Evolutionary conservation across 2,113 vertebrate genomes (phyloP).

Genomic region (Barnardius zonarius): DNA sequence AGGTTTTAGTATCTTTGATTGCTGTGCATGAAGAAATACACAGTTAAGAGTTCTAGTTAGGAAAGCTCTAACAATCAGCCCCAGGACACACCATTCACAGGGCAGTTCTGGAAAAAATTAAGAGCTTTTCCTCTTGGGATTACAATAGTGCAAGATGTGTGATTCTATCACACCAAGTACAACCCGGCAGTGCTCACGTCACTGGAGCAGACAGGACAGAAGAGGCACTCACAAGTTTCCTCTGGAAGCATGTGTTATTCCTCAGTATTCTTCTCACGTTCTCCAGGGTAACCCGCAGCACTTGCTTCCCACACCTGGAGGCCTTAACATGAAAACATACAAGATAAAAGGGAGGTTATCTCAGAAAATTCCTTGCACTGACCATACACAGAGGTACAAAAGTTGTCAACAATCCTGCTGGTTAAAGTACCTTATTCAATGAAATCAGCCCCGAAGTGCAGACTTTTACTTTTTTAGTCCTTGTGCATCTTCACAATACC

Average conservation of each 20-base stretch:
- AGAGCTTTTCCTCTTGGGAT: background rate
- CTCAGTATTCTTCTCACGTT: constrained; percentile 41
- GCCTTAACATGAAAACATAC: background rate
- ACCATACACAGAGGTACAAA: background rate
- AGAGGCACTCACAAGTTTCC: constrained; percentile 33
- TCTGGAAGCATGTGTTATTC: background rate
- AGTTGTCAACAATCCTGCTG: background rate
- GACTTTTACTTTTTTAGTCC: background rate
- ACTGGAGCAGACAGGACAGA: background rate
- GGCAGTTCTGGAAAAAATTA: background rate
- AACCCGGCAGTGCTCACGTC: background rate
- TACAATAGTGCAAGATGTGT: background rate
- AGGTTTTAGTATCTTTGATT: background rate
- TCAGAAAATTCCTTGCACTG: background rate
- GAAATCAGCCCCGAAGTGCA: background rate
- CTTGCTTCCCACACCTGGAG: constrained; percentile 10
- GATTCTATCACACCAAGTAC: background rate
- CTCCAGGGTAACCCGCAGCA: constrained; percentile 46
- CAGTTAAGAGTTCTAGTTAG: background rate
- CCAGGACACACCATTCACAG: background rate
- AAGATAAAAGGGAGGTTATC: background rate
- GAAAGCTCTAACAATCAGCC: background rate
- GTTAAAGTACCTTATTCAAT: background rate
- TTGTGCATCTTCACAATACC: background rate
- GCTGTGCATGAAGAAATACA: background rate